Conservation (phyloP, 2,888 invertebrate species). For the Chalcosyrphus nemorum region DNA sequence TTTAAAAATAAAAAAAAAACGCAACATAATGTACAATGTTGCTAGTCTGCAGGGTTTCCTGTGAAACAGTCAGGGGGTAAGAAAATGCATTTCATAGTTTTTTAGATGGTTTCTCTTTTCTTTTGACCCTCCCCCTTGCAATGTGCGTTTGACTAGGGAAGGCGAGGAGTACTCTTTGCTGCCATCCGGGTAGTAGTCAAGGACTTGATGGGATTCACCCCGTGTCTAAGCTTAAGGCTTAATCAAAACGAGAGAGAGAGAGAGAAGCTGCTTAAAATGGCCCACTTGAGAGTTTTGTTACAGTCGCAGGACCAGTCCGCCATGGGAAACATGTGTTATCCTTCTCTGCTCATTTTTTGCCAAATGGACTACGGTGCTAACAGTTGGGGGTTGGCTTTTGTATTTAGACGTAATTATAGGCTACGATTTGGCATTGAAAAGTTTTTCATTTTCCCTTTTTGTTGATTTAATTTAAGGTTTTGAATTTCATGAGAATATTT, state of each 20-base stretch:
- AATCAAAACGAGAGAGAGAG: no score
- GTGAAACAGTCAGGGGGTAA: slow-evolving; percentile 41
- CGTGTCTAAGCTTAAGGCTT: slow-evolving; percentile 46
- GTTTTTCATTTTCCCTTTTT: slow-evolving; percentile 1
- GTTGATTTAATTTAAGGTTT: slow-evolving; percentile 47
- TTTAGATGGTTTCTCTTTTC: not conserved
- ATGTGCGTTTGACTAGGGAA: not conserved
- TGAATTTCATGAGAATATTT: slow-evolving; percentile 52
- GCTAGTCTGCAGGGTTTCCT: slow-evolving; percentile 63
- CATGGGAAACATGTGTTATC: slow-evolving; percentile 61
- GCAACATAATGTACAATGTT: slow-evolving; percentile 52
- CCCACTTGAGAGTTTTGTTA: slow-evolving; percentile 41
- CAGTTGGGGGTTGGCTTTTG: slow-evolving; percentile 50
- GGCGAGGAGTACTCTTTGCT: slow-evolving; percentile 58
- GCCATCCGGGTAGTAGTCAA: slow-evolving; percentile 66
- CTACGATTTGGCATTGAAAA: slow-evolving; percentile 19
- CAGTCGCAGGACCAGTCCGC: slow-evolving; percentile 14
- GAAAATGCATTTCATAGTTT: slow-evolving; percentile 23
- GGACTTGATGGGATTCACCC: slow-evolving; percentile 68
- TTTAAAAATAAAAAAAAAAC: slow-evolving; percentile 27
- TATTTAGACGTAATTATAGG: slow-evolving; percentile 51
- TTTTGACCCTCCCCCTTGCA: slow-evolving; percentile 60
- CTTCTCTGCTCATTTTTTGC: slow-evolving; percentile 56
- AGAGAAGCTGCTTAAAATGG: slow-evolving; percentile 55
- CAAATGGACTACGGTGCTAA: slow-evolving; percentile 39